Evolutionary conservation across 2,797 vertebrate species (phyloP).

Genomic region (Myoxocephalus aenaeus): DNA sequence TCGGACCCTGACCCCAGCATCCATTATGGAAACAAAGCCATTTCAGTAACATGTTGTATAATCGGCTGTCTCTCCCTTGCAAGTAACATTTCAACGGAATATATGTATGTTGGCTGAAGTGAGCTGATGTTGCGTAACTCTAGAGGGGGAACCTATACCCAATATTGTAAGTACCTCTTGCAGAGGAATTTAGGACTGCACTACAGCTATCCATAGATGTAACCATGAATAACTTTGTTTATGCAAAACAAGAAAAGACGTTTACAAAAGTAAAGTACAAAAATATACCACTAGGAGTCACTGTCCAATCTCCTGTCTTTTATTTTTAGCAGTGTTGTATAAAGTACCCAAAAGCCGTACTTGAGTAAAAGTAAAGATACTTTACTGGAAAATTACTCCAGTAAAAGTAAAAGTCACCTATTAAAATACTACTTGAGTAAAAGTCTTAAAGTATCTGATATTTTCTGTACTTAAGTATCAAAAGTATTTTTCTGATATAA

Average conservation of each 20-base stretch:
- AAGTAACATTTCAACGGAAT: background rate
- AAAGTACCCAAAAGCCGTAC: no score
- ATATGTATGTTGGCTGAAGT: conserved; percentile 7
- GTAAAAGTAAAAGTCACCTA: no score
- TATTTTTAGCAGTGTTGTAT: background rate
- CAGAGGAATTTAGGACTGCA: conserved; percentile 8
- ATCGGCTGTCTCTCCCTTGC: background rate
- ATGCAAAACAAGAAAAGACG: background rate
- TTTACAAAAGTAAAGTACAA: background rate
- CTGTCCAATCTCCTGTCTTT: background rate
- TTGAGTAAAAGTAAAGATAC: no score
- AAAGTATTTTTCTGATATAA: no score
- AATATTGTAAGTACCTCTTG: conserved; percentile 6
- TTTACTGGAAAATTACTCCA: no score
- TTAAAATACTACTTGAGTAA: no score
- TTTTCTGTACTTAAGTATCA: no score
- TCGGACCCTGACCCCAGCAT: background rate
- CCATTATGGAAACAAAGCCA: background rate
- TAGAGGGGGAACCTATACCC: background rate
- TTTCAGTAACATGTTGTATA: background rate
- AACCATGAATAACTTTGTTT: background rate
- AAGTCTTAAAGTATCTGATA: no score
- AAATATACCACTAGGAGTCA: background rate
- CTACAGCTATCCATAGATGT: background rate
- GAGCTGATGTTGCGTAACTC: conserved; percentile 27